Percentiles rank a stretch among this genome's conserved stretches.
These are phyloP conservation scores for Amphilophus citrinellus DNA, from an alignment of 2,113 vertebrate species.

Conservation along the genomic window DNA sequence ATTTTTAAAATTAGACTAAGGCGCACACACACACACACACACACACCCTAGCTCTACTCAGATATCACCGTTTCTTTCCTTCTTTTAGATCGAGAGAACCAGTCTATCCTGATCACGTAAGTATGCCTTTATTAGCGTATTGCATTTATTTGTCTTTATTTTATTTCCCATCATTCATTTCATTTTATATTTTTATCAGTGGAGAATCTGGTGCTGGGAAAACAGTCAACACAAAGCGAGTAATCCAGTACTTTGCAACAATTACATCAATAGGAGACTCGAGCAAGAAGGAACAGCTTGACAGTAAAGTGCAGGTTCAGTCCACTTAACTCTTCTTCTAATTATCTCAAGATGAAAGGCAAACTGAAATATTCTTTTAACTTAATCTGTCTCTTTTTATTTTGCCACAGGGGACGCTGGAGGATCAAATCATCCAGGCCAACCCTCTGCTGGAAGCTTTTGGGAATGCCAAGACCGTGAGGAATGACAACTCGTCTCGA, in stretches of 20 bases:
- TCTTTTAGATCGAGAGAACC: conserved; percentile 83
- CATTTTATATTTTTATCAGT: conserved; percentile 33
- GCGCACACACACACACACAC: no score
- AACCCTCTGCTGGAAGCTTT: conserved; percentile 78
- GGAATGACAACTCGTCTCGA: conserved; percentile 77
- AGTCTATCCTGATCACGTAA: conserved; percentile 86
- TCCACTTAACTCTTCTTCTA: not conserved
- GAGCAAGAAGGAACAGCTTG: conserved; percentile 16
- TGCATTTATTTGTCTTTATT: not conserved
- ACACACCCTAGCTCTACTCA: not conserved
- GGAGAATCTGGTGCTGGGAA: conserved; percentile 86
- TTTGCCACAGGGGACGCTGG: conserved; percentile 69
- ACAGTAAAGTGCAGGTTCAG: conserved; percentile 50
- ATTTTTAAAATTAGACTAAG: no score
- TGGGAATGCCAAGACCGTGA: conserved; percentile 79
- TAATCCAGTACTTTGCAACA: conserved; percentile 87
- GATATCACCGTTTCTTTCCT: not conserved
- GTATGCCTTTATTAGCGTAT: conserved; percentile 32
- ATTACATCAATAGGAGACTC: conserved; percentile 78
- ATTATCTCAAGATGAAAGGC: not conserved
- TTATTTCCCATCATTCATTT: not conserved
- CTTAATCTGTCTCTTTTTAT: rapidly evolving
- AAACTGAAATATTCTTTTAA: not conserved
- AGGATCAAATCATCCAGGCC: conserved; percentile 78
- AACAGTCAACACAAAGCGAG: conserved; percentile 90